Conservation (phyloP, 2,113 vertebrate species). For the Pelecanoides urinatrix region DNA sequence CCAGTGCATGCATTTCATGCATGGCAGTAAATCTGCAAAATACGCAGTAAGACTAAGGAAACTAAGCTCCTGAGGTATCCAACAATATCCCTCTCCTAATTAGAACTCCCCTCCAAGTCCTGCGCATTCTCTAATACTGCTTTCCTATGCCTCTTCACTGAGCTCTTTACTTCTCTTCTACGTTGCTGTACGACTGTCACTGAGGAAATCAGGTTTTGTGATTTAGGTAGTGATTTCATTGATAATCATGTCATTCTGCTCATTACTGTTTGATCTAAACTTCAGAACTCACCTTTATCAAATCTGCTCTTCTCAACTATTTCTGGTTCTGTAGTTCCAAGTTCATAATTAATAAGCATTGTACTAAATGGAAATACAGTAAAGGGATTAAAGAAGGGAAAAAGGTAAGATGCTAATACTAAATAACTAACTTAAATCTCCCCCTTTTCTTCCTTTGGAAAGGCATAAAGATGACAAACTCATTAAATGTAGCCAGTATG, state of each 20-base stretch:
- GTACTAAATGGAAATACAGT: background rate
- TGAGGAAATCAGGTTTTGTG: background rate
- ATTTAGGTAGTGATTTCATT: background rate
- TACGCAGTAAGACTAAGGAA: background rate
- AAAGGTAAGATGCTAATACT: background rate
- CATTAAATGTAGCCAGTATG: slow-evolving; percentile 85
- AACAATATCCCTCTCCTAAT: background rate
- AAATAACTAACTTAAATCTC: background rate
- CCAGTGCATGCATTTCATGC: background rate
- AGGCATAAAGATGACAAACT: slow-evolving; percentile 88
- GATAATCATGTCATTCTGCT: background rate
- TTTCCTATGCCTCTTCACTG: background rate
- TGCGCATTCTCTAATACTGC: accelerated
- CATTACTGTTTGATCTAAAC: background rate
- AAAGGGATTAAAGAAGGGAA: background rate
- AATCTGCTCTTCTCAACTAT: background rate
- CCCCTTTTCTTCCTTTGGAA: slow-evolving; percentile 20
- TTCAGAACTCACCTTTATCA: background rate
- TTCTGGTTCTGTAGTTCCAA: background rate
- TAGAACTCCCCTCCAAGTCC: background rate
- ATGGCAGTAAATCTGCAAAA: background rate
- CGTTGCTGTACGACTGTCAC: background rate
- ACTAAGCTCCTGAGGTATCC: background rate
- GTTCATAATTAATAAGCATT: background rate
- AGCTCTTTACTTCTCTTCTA: background rate